These are phyloP conservation scores for Leptarthrus brevirostris DNA, from an alignment of 2,888 invertebrate species.

Conservation along the genomic window DNA sequence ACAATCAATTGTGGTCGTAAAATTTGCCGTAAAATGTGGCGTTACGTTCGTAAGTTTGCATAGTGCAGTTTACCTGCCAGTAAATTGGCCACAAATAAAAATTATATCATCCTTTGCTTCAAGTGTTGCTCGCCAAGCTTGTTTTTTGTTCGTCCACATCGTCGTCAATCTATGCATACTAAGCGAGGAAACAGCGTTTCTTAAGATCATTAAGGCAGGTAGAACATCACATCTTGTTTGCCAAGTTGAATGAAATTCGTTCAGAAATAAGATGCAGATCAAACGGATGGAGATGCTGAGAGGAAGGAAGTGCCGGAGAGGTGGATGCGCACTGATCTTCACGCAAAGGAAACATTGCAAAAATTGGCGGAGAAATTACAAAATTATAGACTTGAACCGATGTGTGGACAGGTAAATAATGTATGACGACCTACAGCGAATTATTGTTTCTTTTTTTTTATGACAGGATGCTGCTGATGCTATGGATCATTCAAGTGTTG, in stretches of 20 bases:
- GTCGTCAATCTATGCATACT: conserved; percentile 42
- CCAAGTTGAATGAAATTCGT: conserved; percentile 29
- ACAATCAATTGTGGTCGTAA: conserved; percentile 48
- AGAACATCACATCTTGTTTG: conserved; percentile 41
- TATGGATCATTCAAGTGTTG: too few relatives aligned
- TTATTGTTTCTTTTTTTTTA: conserved; percentile 39
- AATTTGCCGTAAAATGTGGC: conserved; percentile 46
- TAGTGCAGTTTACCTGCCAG: conserved; percentile 39
- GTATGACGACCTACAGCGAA: conserved; percentile 50
- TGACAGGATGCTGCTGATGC: conserved; percentile 3
- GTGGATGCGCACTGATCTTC: conserved; percentile 11
- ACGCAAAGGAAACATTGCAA: conserved; percentile 13
- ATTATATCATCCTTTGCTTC: conserved; percentile 28
- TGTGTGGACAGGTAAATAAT: conserved; percentile 50
- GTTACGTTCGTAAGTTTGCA: conserved; percentile 45
- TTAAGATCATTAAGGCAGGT: conserved; percentile 35
- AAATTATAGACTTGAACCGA: conserved; percentile 47
- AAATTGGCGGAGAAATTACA: conserved; percentile 49
- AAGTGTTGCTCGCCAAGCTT: background rate
- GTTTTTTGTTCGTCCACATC: background rate
- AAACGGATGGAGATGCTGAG: background rate
- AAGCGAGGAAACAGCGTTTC: conserved; percentile 39
- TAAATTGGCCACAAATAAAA: conserved; percentile 41
- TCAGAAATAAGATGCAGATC: conserved; percentile 17
- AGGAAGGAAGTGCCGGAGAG: background rate